Percentiles rank a stretch among this genome's conserved stretches.
phyloP scores from a whole-genome alignment of 1,140 invertebrate species.

The Bombus sylvicola region DNA sequence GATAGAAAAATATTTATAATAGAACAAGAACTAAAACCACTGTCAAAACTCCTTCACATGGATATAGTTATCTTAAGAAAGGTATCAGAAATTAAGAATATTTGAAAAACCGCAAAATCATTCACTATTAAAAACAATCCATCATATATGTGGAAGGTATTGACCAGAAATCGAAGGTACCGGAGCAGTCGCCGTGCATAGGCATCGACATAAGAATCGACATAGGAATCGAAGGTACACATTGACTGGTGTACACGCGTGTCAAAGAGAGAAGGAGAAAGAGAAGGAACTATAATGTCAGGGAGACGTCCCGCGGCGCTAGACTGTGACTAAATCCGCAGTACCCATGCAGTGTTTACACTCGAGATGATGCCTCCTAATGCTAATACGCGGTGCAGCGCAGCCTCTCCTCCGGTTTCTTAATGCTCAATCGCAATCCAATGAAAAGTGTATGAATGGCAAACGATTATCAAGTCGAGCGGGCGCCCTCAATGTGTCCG shows the following conservation, averaged over 20 bases:
- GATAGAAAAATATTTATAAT: no score
- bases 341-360: conserved; percentile 83
- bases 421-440: conserved; percentile 84
- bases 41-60: no score
- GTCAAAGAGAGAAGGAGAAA: background rate
- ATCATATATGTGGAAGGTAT: background rate
- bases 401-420: conserved; percentile 73
- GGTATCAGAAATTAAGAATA: no score
- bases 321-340: conserved; percentile 82
- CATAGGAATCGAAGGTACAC: conserved; percentile 18
- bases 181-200: no score
- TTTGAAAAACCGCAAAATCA: no score
- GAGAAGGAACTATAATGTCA: conserved; percentile 57
- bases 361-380: conserved; percentile 83
- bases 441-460: conserved; percentile 83
- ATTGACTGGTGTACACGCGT: background rate
- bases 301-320: conserved; percentile 78
- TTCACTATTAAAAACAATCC: no score
- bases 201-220: background rate
- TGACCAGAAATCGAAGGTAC: background rate
- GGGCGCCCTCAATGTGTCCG: conserved; percentile 83
- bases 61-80: no score
- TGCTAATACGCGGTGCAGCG: conserved; percentile 79
- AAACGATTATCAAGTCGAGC: conserved; percentile 83
- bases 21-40: no score